Evolutionary conservation across 23 tunicate genomes (phyloP).

Genomic region (Ciona savignyi): DNA sequence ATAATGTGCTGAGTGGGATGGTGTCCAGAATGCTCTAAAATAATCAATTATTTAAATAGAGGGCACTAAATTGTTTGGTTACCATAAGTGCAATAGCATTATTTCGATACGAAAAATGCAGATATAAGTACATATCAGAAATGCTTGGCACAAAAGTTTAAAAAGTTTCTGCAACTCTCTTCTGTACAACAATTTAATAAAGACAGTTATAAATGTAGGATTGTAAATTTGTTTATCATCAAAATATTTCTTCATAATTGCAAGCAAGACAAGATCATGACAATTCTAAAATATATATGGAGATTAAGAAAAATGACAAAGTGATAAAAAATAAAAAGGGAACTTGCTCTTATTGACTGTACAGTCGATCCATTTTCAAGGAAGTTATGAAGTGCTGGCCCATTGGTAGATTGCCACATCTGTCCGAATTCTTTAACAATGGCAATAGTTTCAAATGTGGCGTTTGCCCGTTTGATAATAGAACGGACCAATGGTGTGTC

Average conservation of each 20-base stretch:
- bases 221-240: no score
- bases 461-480: slow-evolving; percentile 62
- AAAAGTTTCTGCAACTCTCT: no score
- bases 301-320: not conserved
- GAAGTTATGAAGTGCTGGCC: slow-evolving; percentile 38
- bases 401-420: slow-evolving; percentile 51
- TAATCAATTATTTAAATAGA: not conserved
- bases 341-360: slow-evolving; percentile 35
- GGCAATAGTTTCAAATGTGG: slow-evolving; percentile 55
- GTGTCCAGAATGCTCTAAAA: slow-evolving; percentile 3
- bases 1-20: not conserved
- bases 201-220: no score
- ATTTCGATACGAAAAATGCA: no score
- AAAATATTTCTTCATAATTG: no score
- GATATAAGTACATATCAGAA: no score
- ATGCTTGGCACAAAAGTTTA: no score
- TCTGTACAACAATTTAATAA: no score
- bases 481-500: slow-evolving; percentile 38
- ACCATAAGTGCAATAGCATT: no score
- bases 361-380: slow-evolving; percentile 44
- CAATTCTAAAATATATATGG: not conserved
- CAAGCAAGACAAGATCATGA: no score
- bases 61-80: no score
- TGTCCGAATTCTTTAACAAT: slow-evolving; percentile 28
- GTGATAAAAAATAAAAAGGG: not conserved